phyloP scores from a whole-genome alignment of 2,797 vertebrate genomes.

The Acanthurus leucopareius region DNA sequence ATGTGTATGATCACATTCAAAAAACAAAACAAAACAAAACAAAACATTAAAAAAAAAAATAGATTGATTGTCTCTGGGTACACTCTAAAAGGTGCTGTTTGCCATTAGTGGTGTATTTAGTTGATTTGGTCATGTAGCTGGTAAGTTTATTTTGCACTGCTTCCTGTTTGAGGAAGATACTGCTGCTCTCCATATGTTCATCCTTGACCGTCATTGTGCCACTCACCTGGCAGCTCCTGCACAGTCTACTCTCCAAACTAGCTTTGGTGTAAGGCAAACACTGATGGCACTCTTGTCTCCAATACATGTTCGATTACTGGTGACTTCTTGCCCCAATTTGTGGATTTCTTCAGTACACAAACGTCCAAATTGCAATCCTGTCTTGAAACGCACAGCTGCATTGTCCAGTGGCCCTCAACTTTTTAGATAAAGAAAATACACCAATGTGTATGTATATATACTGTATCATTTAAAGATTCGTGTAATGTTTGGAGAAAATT shows the following conservation, averaged over 20 bases:
- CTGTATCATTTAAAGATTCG: slow-evolving; percentile 87
- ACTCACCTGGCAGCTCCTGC: slow-evolving; percentile 71
- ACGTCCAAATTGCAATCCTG: slow-evolving; percentile 79
- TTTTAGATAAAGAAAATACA: slow-evolving; percentile 86
- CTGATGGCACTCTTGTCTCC: slow-evolving; percentile 65
- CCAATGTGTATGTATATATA: slow-evolving; percentile 87
- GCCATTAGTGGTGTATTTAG: slow-evolving; percentile 76
- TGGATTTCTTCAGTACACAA: slow-evolving; percentile 75
- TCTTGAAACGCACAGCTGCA: slow-evolving; percentile 87
- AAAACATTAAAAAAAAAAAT: slow-evolving; percentile 6
- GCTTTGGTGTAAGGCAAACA: slow-evolving; percentile 71
- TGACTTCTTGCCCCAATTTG: slow-evolving; percentile 47
- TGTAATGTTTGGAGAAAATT: slow-evolving; percentile 88
- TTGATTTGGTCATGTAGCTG: slow-evolving; percentile 69
- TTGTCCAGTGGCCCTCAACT: slow-evolving; percentile 81
- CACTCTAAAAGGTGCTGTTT: slow-evolving; percentile 74
- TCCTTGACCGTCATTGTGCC: slow-evolving; percentile 63
- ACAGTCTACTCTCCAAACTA: slow-evolving; percentile 68
- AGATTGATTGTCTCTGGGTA: slow-evolving; percentile 46
- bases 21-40: slow-evolving; percentile 10
- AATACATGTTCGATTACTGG: slow-evolving; percentile 55
- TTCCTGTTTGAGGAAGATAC: slow-evolving; percentile 71
- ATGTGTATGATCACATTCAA: slow-evolving; percentile 38
- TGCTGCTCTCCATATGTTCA: slow-evolving; percentile 70
- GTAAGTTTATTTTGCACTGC: slow-evolving; percentile 73